phyloP scores from a whole-genome alignment of 2,113 vertebrate species.

The Sitta europaea region DNA sequence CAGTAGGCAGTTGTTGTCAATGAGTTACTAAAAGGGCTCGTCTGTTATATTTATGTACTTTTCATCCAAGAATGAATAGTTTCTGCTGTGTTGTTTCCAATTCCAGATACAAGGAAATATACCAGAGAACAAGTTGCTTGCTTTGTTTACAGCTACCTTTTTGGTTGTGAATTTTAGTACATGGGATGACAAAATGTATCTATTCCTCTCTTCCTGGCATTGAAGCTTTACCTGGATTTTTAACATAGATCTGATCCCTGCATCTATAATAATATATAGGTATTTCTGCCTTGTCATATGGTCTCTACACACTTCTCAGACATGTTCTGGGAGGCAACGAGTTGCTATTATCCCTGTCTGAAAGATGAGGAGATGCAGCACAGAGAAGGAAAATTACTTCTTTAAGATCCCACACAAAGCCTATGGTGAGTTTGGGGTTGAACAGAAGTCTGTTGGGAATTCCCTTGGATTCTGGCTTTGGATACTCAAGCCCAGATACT shows the following conservation, averaged over 20 bases:
- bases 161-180: background rate
- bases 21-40: constrained; percentile 8
- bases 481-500: background rate
- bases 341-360: background rate
- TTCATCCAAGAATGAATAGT: constrained; percentile 16
- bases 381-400: background rate
- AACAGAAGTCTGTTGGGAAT: background rate
- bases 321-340: background rate
- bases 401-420: background rate
- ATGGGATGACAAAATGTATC: background rate
- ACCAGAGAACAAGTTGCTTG: background rate
- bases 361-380: background rate
- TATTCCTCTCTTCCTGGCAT: background rate
- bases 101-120: background rate
- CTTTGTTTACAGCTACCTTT: constrained; percentile 41
- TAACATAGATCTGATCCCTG: background rate
- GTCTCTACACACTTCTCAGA: background rate
- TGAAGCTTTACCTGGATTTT: background rate
- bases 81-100: constrained; percentile 1
- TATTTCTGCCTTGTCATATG: background rate
- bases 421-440: background rate
- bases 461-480: background rate
- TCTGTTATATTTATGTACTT: constrained; percentile 42
- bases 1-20: constrained; percentile 20
- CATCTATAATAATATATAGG: background rate